Evolutionary conservation across 2,113 vertebrate genomes (phyloP), one percentile per base, ranked within the genome.

Genomic region (Pampusana beccarii): DNA sequence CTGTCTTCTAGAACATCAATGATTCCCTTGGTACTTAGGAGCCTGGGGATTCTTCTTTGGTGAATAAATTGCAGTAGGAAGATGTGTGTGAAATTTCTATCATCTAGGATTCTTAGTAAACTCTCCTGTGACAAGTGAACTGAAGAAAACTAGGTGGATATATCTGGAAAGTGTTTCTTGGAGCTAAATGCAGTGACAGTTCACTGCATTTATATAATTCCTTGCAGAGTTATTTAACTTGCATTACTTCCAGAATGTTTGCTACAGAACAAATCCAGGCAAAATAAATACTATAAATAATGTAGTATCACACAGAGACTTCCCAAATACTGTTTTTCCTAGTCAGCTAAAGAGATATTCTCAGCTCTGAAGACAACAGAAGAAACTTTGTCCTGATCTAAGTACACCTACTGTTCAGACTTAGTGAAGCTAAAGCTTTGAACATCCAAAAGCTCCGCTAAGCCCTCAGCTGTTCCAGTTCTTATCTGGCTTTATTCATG

Each of bases 201-300:
- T 97, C 78, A 67, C 29, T 72, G 38, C 79, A 65, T 96, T 80
- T 80, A 36, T 95, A 80, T 75, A 9, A 75, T 87, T 85, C 29
- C 53, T 90, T 88, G 8, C 50, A 69, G 78, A 93, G 44, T 82
- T 90, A 86, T 92, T 90, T 95, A 88, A 60, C 74, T 88, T 90
- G 26, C 34, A 50, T 90, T 96, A 44, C 66, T 97, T 96, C 79
- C 62, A 90, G 62, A 92, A 80, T 73, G 44, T 28, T 90, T 86
- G 38, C 40, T 88, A 69, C 88, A 86, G 58, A 92, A 72, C 24
- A 77, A 88, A 94, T 86, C 75, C 74, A 85, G 67, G 62, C 62
- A 75, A 90, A 92, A 86, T 82, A 96, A 93, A 70, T 65, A 62
- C 40, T 64, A 86, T 82, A 96, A 93, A 70, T 65, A 62, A 53